Evolutionary conservation across 2,797 vertebrate genomes (phyloP).

Genomic region (Carapus acus): DNA sequence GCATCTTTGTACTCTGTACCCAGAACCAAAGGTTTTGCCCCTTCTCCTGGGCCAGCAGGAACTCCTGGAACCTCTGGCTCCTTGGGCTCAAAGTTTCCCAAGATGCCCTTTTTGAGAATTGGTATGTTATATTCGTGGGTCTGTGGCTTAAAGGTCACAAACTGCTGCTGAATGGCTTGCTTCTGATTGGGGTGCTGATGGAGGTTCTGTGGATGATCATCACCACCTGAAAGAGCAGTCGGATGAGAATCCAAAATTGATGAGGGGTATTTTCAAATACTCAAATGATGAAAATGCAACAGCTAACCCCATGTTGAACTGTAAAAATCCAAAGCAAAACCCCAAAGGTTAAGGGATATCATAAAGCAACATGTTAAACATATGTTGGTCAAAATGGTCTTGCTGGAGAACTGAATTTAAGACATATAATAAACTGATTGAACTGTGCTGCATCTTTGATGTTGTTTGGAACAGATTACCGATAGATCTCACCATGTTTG

Average conservation of each 20-base stretch:
- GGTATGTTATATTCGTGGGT: constrained; percentile 78
- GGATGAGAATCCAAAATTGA: neutral
- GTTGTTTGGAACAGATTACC: neutral
- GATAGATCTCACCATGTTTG: constrained; percentile 74
- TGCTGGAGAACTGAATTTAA: too few relatives aligned
- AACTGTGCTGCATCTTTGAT: neutral
- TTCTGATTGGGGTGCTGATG: constrained; percentile 50
- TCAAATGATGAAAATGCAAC: neutral
- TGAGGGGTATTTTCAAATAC: neutral
- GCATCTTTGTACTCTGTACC: constrained; percentile 91
- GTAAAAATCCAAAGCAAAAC: too few relatives aligned
- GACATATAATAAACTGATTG: too few relatives aligned
- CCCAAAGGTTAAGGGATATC: too few relatives aligned
- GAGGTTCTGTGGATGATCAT: constrained; percentile 7
- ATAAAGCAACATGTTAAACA: too few relatives aligned
- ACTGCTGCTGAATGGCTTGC: constrained; percentile 85
- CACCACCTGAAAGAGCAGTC: constrained; percentile 17
- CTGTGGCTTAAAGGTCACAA: constrained; percentile 91
- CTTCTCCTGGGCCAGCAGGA: constrained; percentile 86
- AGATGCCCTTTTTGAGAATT: constrained; percentile 75
- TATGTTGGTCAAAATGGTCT: too few relatives aligned
- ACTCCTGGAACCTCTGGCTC: constrained; percentile 87
- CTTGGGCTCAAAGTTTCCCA: constrained; percentile 91
- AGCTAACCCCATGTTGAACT: too few relatives aligned
- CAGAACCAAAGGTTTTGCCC: constrained; percentile 84